Conservation (phyloP, 2,888 invertebrate genomes). For the Seira musarum region DNA sequence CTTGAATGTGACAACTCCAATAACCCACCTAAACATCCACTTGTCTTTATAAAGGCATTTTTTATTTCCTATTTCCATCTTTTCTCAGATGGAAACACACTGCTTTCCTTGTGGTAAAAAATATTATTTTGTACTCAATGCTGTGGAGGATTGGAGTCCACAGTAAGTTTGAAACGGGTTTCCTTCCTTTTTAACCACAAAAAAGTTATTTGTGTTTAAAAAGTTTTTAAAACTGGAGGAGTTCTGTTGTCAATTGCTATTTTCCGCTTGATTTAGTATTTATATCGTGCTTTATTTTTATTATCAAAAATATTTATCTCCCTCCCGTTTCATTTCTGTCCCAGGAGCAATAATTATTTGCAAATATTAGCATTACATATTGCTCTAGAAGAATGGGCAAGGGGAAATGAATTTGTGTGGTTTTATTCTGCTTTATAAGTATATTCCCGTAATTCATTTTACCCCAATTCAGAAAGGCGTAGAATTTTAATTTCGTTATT, state of each 20-base stretch:
- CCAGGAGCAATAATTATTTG: constrained; percentile 6
- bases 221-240: no score
- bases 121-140: not conserved
- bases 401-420: not conserved
- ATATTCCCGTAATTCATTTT: not conserved
- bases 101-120: not conserved
- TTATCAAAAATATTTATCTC: not conserved
- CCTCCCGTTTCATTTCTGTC: constrained; percentile 1
- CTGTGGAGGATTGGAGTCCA: no score
- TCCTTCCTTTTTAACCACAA: not conserved
- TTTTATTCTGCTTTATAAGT: not conserved
- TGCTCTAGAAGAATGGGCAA: not conserved
- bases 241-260: constrained; percentile 4
- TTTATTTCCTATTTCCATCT: not conserved
- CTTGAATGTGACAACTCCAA: constrained; percentile 48
- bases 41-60: constrained; percentile 13
- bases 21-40: constrained; percentile 26
- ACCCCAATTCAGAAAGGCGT: not conserved
- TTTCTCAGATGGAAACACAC: not conserved
- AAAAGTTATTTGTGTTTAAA: not conserved
- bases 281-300: not conserved
- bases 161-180: no score
- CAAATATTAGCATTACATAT: constrained; percentile 11
- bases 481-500: no score
- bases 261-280: constrained; percentile 11